Percentiles rank a stretch among this genome's conserved stretches.
phyloP scores from a whole-genome alignment of 92 coral and sea anemone species.

The Umimayanthus chanpuru region DNA sequence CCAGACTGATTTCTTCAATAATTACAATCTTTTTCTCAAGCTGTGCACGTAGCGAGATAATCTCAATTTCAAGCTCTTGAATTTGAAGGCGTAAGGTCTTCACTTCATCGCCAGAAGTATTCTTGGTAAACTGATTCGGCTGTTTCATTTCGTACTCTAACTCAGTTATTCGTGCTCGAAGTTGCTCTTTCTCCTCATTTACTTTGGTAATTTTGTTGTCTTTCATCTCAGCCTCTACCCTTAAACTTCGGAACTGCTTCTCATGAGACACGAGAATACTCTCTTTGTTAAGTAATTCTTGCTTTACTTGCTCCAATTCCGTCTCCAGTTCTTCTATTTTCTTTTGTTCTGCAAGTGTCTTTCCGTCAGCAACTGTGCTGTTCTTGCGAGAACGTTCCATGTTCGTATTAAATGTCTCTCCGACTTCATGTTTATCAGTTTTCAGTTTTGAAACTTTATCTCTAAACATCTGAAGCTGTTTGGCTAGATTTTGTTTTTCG shows the following conservation, averaged over 20 bases:
- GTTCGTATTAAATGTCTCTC: conserved; percentile 31
- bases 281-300: conserved; percentile 19
- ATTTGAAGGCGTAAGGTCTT: not conserved
- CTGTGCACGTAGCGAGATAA: conserved; percentile 23
- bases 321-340: not conserved
- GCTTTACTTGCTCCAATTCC: conserved; percentile 12
- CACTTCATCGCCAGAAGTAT: not conserved
- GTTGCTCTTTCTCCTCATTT: conserved; percentile 55
- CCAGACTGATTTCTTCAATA: conserved; percentile 17
- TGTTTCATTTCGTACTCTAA: conserved; percentile 60
- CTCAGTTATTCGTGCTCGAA: conserved; percentile 59
- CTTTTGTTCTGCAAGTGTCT: not conserved
- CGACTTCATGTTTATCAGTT: conserved; percentile 71
- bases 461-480: conserved; percentile 58
- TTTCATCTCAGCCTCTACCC: conserved; percentile 37
- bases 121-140: conserved; percentile 22
- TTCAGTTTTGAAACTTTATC: conserved; percentile 72
- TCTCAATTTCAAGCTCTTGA: conserved; percentile 27
- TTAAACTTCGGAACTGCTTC: conserved; percentile 35
- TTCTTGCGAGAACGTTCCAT: conserved; percentile 3
- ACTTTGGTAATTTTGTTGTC: conserved; percentile 38
- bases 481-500: conserved; percentile 72
- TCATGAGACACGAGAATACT: conserved; percentile 1
- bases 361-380: not conserved
- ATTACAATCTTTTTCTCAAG: conserved; percentile 7